phyloP scores from a whole-genome alignment of 1,140 invertebrate genomes.

The Macrostomum lignano region DNA sequence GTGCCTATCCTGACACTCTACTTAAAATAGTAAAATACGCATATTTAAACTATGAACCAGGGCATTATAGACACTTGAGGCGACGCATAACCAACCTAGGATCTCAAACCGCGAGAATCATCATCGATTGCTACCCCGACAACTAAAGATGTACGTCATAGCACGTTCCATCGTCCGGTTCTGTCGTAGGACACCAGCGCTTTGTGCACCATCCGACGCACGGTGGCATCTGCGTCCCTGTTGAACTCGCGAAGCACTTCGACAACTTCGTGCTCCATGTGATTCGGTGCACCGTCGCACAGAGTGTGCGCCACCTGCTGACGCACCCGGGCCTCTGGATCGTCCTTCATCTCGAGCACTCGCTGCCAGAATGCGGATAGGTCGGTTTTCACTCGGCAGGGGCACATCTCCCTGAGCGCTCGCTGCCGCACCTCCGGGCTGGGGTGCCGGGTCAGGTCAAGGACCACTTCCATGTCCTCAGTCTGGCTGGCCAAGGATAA shows the following conservation, averaged over 20 bases:
- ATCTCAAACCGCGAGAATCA: no score
- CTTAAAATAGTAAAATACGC: no score
- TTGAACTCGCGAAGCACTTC: conserved; percentile 17
- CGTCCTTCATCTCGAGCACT: conserved; percentile 17
- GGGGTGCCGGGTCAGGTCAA: no score
- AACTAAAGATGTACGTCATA: no score
- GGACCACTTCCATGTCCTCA: no score
- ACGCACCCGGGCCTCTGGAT: conserved; percentile 14
- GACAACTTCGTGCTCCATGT: conserved; percentile 14
- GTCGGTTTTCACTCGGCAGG: conserved; percentile 19
- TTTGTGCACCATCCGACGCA: conserved; percentile 18
- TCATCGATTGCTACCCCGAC: no score
- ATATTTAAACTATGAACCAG: no score
- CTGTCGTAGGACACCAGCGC: conserved; percentile 14
- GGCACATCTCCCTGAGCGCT: conserved; percentile 22
- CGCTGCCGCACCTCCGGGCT: no score
- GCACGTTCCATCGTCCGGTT: conserved; percentile 22
- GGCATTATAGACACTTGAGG: no score
- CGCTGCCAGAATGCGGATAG: conserved; percentile 19
- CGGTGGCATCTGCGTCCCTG: conserved; percentile 13
- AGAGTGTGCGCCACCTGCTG: conserved; percentile 18
- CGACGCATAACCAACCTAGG: no score
- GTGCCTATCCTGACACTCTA: no score
- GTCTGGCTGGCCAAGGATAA: no score
- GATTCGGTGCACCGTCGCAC: conserved; percentile 19